phyloP scores from a whole-genome alignment of 2,797 vertebrate species.

The Fistularia commersonii region DNA sequence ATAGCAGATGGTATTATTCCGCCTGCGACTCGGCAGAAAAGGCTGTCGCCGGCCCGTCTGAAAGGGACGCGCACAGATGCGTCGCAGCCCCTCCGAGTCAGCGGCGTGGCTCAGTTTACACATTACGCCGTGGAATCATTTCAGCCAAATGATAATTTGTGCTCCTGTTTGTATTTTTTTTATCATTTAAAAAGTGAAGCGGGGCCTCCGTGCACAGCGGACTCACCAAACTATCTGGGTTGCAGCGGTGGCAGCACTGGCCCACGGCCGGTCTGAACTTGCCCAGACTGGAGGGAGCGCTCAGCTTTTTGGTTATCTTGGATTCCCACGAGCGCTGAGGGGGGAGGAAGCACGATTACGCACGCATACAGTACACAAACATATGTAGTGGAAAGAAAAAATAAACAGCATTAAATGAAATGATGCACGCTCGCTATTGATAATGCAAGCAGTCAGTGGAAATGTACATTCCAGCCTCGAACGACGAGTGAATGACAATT shows the following conservation, averaged over 20 bases:
- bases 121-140: too few relatives aligned
- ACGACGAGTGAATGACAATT: too few relatives aligned
- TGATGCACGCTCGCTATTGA: too few relatives aligned
- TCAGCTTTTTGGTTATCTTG: conserved; percentile 74
- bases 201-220: background rate
- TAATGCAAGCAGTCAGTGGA: too few relatives aligned
- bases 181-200: too few relatives aligned
- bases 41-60: too few relatives aligned
- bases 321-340: conserved; percentile 49
- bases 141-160: background rate
- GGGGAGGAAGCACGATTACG: conserved; percentile 19
- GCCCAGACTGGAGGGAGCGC: conserved; percentile 74
- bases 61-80: too few relatives aligned
- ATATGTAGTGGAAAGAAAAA: background rate
- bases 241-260: conserved; percentile 88
- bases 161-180: background rate
- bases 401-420: background rate
- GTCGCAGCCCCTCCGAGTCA: too few relatives aligned
- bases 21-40: too few relatives aligned
- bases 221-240: conserved; percentile 88
- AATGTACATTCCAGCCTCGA: too few relatives aligned
- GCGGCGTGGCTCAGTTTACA: too few relatives aligned
- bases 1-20: too few relatives aligned
- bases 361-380: conserved; percentile 18
- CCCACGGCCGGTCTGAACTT: conserved; percentile 75